Evolutionary conservation across 1,140 invertebrate genomes (phyloP).

Genomic region (Dinoponera quadriceps): DNA sequence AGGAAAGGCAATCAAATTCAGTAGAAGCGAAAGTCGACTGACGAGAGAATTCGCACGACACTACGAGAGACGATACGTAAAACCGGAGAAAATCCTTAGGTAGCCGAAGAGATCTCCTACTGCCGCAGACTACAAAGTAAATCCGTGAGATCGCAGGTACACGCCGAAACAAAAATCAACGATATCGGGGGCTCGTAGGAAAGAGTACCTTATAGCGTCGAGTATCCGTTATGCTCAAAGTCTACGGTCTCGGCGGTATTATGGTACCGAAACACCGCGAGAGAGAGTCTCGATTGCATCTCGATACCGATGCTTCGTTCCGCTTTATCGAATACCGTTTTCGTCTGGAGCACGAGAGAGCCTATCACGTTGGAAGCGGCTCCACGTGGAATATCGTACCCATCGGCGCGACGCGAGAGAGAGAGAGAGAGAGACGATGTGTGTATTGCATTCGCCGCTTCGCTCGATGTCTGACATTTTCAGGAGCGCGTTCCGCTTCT

Average conservation of each 20-base stretch:
- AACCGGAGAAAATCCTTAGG: neutral
- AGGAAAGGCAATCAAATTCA: too few relatives aligned
- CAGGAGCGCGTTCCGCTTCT: conserved; percentile 50
- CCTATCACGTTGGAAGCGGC: neutral
- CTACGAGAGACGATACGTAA: neutral
- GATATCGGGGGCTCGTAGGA: too few relatives aligned
- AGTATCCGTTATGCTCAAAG: too few relatives aligned
- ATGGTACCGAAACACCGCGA: neutral
- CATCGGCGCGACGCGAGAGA: neutral
- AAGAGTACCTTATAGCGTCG: too few relatives aligned
- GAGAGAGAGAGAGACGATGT: neutral
- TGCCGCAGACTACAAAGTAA: too few relatives aligned
- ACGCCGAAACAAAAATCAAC: too few relatives aligned
- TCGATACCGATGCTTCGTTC: neutral
- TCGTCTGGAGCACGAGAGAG: neutral
- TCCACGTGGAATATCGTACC: neutral
- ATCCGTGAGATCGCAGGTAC: too few relatives aligned
- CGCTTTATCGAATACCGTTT: conserved; percentile 5
- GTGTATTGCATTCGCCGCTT: conserved; percentile 41
- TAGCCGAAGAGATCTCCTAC: too few relatives aligned
- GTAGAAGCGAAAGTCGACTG: neutral
- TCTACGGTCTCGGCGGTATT: neutral
- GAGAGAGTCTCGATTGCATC: neutral
- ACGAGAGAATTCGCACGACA: neutral
- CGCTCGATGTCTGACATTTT: conserved; percentile 66